Conservation (phyloP, 2,888 invertebrate species). For the Ctena decussata region DNA sequence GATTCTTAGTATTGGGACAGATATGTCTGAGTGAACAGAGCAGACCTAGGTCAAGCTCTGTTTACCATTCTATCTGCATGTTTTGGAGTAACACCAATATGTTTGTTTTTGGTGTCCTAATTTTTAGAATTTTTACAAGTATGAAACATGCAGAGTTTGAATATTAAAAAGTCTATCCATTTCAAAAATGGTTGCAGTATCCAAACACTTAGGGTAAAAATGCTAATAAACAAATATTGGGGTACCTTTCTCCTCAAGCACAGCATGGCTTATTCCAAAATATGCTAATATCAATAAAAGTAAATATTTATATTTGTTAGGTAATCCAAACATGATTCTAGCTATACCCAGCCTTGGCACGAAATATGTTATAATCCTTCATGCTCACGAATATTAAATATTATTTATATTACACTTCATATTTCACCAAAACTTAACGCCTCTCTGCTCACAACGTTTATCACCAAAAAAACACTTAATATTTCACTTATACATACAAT, state of each 20-base stretch:
- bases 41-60: no score
- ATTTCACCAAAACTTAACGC: background rate
- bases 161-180: no score
- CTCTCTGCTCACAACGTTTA: background rate
- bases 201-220: background rate
- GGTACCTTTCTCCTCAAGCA: background rate
- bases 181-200: no score
- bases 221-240: background rate
- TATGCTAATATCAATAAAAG: background rate
- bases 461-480: background rate
- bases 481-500: no score
- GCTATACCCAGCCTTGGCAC: background rate
- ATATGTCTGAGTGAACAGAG: no score
- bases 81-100: no score
- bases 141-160: no score
- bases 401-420: background rate
- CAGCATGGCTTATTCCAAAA: background rate
- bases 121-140: no score
- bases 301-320: background rate
- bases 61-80: no score
- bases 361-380: background rate
- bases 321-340: slow-evolving; percentile 10
- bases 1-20: no score
- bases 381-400: slow-evolving; percentile 8
- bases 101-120: no score